Evolutionary conservation across 2,113 vertebrate species (phyloP).

Genomic region (Sinocyclocheilus anshuiensis): DNA sequence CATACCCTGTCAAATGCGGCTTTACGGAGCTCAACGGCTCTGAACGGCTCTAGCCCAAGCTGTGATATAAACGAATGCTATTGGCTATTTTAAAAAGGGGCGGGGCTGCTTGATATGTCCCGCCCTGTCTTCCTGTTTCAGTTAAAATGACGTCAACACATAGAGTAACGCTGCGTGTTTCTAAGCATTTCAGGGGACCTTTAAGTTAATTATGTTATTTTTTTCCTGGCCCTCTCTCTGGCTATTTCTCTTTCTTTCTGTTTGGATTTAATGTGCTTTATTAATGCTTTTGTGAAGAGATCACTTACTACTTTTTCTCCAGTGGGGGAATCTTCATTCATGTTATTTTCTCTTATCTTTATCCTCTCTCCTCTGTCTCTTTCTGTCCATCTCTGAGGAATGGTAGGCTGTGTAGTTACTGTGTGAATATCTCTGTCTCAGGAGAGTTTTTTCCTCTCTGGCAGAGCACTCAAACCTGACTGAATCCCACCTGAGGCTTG

Average conservation of each 20-base stretch:
- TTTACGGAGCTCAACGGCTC: too few species aligned
- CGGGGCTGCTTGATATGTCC: too few species aligned
- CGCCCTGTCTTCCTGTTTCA: too few species aligned
- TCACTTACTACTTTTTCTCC: not conserved
- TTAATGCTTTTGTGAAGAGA: constrained; percentile 3
- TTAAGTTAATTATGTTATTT: not conserved
- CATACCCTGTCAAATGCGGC: too few species aligned
- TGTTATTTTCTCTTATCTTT: not conserved
- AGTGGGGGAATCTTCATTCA: not conserved
- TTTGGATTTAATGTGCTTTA: constrained; percentile 2
- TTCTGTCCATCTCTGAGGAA: not conserved
- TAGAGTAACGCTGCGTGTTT: too few species aligned
- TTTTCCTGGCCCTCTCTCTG: not conserved
- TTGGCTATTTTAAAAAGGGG: too few species aligned
- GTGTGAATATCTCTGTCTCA: not conserved
- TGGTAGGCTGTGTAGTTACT: not conserved
- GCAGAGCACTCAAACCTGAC: not conserved
- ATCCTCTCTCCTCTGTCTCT: not conserved
- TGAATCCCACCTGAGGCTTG: not conserved
- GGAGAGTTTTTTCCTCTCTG: not conserved
- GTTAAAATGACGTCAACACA: too few species aligned
- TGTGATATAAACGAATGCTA: too few species aligned
- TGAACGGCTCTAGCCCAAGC: too few species aligned
- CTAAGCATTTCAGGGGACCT: too few species aligned
- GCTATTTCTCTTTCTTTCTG: not conserved